These are phyloP conservation scores for Lochmaea crataegi DNA, from an alignment of 2,888 invertebrate genomes.

Conservation along the genomic window DNA sequence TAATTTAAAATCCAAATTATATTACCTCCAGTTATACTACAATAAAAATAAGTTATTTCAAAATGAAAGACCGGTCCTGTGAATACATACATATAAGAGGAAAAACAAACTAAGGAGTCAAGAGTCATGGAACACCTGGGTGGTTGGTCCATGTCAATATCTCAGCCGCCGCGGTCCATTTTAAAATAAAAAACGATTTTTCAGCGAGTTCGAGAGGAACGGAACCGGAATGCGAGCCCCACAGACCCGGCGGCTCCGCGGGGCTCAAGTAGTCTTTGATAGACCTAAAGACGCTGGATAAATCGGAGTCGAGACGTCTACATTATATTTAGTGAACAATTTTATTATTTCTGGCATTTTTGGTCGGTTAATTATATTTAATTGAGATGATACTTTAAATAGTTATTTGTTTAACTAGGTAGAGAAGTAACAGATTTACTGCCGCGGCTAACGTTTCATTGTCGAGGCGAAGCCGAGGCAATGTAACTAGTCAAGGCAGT, in stretches of 20 bases:
- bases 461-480: no score
- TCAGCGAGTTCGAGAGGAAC: conserved; percentile 17
- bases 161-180: conserved; percentile 19
- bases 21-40: no score
- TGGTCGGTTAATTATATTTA: no score
- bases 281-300: conserved; percentile 45
- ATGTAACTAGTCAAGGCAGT: no score
- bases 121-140: conserved; percentile 61
- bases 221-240: conserved; percentile 60
- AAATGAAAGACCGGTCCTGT: neutral
- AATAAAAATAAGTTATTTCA: neutral
- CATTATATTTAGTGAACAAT: neutral
- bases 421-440: no score
- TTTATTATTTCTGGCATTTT: no score
- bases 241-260: conserved; percentile 60
- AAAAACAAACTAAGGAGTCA: conserved; percentile 61
- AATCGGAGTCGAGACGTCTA: conserved; percentile 20
- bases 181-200: conserved; percentile 19
- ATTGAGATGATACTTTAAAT: no score
- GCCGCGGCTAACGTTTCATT: no score
- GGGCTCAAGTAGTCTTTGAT: conserved; percentile 36
- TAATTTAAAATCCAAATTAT: no score
- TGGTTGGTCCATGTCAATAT: conserved; percentile 59
- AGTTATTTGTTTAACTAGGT: no score
- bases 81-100: conserved; percentile 55